Evolutionary conservation across 2,888 invertebrate species (phyloP).

Genomic region (Agonopterix alstromeriana): DNA sequence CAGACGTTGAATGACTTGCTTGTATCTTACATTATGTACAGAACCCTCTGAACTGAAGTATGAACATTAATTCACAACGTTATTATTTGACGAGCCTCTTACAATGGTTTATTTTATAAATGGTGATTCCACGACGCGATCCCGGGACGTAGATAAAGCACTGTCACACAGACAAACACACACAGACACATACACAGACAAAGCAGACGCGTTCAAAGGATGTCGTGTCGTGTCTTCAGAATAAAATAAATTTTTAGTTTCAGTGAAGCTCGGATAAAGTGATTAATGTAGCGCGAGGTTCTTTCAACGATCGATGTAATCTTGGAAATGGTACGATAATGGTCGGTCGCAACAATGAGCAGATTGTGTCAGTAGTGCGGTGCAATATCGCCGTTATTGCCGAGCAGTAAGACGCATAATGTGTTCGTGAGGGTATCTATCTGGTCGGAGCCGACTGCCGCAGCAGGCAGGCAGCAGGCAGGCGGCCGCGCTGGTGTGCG

Average conservation of each 20-base stretch:
- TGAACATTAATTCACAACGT: too few species aligned
- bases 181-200: constrained; percentile 2
- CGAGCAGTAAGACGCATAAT: too few species aligned
- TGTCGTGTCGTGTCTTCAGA: neutral
- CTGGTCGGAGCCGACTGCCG: too few species aligned
- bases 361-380: constrained; percentile 1
- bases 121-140: neutral
- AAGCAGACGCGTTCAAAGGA: constrained; percentile 12
- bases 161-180: neutral
- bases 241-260: neutral
- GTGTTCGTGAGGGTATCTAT: too few species aligned
- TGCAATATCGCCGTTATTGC: too few species aligned
- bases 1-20: too few species aligned
- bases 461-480: too few species aligned
- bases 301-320: constrained; percentile 23
- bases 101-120: neutral
- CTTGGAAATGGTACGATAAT: constrained; percentile 25
- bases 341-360: constrained; percentile 16
- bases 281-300: constrained; percentile 27
- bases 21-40: neutral
- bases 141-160: neutral
- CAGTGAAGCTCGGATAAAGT: constrained; percentile 20
- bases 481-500: too few species aligned
- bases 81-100: neutral
- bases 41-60: neutral